phyloP scores from a whole-genome alignment of 1,140 invertebrate species.

The Drosophila mojavensis region DNA sequence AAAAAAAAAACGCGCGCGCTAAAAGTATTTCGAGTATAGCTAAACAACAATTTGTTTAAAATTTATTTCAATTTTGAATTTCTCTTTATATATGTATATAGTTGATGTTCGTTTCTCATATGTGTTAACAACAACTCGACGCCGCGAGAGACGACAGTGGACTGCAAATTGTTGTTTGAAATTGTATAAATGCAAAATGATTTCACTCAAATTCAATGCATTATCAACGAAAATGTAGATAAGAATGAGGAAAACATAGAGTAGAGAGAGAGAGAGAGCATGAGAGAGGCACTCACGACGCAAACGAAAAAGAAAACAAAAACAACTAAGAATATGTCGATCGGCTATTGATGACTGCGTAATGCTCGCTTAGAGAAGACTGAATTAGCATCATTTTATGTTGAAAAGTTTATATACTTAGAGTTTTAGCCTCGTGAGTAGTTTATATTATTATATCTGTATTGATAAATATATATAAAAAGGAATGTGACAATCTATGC shows the following conservation, averaged over 20 bases:
- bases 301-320: slow-evolving; percentile 37
- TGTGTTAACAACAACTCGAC: neutral
- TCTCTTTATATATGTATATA: neutral
- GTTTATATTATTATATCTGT: too few species aligned
- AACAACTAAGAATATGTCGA: neutral
- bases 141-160: neutral
- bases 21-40: neutral
- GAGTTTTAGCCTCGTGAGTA: too few species aligned
- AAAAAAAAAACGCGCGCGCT: neutral
- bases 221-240: slow-evolving; percentile 23
- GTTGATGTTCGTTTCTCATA: neutral
- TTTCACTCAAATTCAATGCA: slow-evolving; percentile 30
- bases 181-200: slow-evolving; percentile 8
- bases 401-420: too few species aligned
- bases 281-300: slow-evolving; percentile 4
- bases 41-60: slow-evolving; percentile 17
- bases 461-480: too few species aligned
- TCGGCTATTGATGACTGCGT: too few species aligned
- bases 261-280: neutral
- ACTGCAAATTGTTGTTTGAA: slow-evolving; percentile 24
- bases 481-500: too few species aligned
- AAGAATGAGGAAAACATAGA: slow-evolving; percentile 13
- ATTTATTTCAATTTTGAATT: slow-evolving; percentile 12
- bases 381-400: too few species aligned
- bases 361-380: neutral